Evolutionary conservation across 2,113 vertebrate species (phyloP), one percentile per base, ranked within the genome.

Genomic region (Dipodomys merriami): DNA sequence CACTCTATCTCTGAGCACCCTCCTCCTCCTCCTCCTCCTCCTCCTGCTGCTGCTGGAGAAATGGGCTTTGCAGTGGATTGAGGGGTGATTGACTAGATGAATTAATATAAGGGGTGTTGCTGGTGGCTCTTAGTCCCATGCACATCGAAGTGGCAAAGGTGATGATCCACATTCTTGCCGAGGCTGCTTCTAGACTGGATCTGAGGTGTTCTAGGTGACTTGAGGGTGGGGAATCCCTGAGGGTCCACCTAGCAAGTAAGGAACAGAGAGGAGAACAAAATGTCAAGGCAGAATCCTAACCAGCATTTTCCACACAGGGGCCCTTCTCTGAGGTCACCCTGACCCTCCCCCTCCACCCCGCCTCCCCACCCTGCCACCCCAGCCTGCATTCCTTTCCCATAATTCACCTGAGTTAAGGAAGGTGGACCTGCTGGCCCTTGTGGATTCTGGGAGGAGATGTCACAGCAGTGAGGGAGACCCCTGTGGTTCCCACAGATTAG

Each of bases 111-210:
- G 49, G 49, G 39, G 25, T 57, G 35, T 10, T 46, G 44, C n/a
- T 4, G 8, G 1, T 2, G 39, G 12, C 1, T 68, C 16, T 33
- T 60, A 57, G 30, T 19, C 4, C 1, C 7, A 0, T 6, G 3
- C 35, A 39, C 23, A 72, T 3, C 0, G 5, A 5, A 1, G 0
- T 0, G 25, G 81, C 8, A 5, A 64, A 19, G 0, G 2, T 1
- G 35, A 19, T 5, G n/a, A n/a, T 20, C 16, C 33, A 27, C 10
- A 10, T 46, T 72, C 62, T 53, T 18, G 9, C 29, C 1, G 8
- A 44, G 67, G 12, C 2, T 0, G 20, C 10, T 2, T 64, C n/a
- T 2, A 16, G 57, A 30, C 35, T 1, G 69, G 39, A 25, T 57
- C 19, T 5, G 68, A 4, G 3, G 7, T 0, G 0, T 35, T 25